phyloP scores from a whole-genome alignment of 92 coral and sea anemone genomes.

The Blastomussa wellsi region DNA sequence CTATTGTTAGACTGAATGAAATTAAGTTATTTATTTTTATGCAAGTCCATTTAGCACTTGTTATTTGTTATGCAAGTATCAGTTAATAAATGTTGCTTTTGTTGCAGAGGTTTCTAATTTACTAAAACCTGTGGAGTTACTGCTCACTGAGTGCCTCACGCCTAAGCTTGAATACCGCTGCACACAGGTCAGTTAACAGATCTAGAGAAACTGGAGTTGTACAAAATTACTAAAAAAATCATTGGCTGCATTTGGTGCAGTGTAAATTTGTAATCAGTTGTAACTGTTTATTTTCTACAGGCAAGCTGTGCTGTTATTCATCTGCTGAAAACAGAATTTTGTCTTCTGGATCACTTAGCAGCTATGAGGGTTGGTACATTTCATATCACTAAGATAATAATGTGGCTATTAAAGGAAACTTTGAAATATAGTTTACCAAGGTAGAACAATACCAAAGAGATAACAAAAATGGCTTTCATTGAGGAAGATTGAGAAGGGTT shows the following conservation, averaged over 20 bases:
- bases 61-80: neutral
- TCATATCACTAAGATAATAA: neutral
- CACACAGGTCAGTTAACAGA: constrained; percentile 13
- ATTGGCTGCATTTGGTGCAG: neutral
- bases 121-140: constrained; percentile 35
- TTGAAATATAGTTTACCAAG: too few relatives aligned
- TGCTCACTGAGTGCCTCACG: constrained; percentile 21
- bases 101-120: constrained; percentile 18
- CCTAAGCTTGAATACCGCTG: constrained; percentile 30
- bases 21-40: neutral
- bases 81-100: neutral
- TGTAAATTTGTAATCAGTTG: too few relatives aligned
- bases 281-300: constrained; percentile 49
- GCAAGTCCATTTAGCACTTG: too few relatives aligned
- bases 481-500: too few relatives aligned
- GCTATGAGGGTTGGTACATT: constrained; percentile 83
- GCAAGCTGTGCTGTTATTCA: constrained; percentile 73
- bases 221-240: neutral
- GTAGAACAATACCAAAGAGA: too few relatives aligned
- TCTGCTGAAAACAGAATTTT: constrained; percentile 77
- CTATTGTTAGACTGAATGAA: neutral
- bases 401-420: too few relatives aligned
- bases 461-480: too few relatives aligned
- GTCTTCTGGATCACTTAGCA: constrained; percentile 84
- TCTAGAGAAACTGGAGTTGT: neutral